Percentiles rank a stretch among this genome's conserved stretches.
Evolutionary conservation across 2,888 invertebrate species (phyloP).

Genomic region (Subacronicta megacephala): DNA sequence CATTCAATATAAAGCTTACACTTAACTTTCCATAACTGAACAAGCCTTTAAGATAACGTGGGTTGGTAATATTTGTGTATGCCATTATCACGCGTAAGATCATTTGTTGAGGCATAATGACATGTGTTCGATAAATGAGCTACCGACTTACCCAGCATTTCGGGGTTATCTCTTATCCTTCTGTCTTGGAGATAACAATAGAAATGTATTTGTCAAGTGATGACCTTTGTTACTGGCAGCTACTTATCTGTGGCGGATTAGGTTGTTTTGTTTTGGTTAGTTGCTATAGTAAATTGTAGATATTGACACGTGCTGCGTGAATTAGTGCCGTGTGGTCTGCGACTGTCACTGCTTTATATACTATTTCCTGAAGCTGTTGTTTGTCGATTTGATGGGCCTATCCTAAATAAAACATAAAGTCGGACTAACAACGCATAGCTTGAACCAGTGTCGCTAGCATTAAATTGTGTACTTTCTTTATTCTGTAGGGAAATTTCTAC

Average conservation of each 20-base stretch:
- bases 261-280: constrained; percentile 24
- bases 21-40: constrained; percentile 35
- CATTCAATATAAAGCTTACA: constrained; percentile 34
- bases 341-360: not conserved
- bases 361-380: too few species aligned
- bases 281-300: constrained; percentile 2
- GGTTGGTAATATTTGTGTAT: constrained; percentile 52
- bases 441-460: too few species aligned
- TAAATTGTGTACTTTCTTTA: too few species aligned
- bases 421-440: too few species aligned
- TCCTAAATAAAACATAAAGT: too few species aligned
- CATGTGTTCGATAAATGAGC: constrained; percentile 45
- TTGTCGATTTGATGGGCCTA: too few species aligned
- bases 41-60: constrained; percentile 48
- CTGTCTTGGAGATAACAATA: constrained; percentile 20
- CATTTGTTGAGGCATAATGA: constrained; percentile 49
- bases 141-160: constrained; percentile 47
- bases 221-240: constrained; percentile 33
- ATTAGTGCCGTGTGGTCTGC: constrained; percentile 1
- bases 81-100: constrained; percentile 52
- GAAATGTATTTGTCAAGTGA: constrained; percentile 25
- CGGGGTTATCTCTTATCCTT: constrained; percentile 32
- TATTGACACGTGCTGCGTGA: constrained; percentile 11
- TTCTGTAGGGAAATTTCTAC: too few species aligned
- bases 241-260: constrained; percentile 26